Evolutionary conservation across 2,888 invertebrate genomes (phyloP).

Genomic region (Tortricodes alternella): DNA sequence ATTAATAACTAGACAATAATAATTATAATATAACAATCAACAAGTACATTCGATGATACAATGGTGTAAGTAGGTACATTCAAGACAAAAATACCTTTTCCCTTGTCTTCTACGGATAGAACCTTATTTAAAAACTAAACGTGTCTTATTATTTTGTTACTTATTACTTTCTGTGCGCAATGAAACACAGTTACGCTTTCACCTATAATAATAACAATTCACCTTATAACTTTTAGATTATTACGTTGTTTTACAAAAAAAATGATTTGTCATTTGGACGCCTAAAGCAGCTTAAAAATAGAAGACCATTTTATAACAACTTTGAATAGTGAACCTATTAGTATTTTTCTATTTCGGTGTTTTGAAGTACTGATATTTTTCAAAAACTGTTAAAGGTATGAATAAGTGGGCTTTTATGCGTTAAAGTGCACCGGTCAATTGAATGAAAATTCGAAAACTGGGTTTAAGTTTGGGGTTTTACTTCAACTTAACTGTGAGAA

Average conservation of each 20-base stretch:
- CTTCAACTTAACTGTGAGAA: too few relatives aligned
- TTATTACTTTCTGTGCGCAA: constrained; percentile 8
- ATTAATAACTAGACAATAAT: constrained; percentile 74
- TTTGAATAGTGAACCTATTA: too few relatives aligned
- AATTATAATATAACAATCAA: constrained; percentile 70
- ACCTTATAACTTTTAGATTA: not conserved
- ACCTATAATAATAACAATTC: not conserved
- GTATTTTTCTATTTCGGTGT: too few relatives aligned
- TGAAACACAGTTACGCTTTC: not conserved
- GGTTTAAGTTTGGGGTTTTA: too few relatives aligned
- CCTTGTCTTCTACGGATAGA: constrained; percentile 13
- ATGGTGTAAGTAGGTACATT: constrained; percentile 38
- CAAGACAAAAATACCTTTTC: constrained; percentile 27
- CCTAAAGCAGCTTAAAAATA: not conserved
- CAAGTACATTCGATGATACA: constrained; percentile 78
- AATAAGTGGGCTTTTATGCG: too few relatives aligned
- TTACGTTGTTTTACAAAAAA: not conserved
- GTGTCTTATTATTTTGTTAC: constrained; percentile 10
- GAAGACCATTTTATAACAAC: too few relatives aligned
- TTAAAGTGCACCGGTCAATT: too few relatives aligned
- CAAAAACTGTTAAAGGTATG: not conserved
- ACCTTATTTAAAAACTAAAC: constrained; percentile 17
- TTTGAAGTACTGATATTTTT: not conserved
- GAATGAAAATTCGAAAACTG: too few relatives aligned
- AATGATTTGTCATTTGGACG: not conserved